Evolutionary conservation across 2,797 vertebrate genomes (phyloP).

Genomic region (Chromis chromis): DNA sequence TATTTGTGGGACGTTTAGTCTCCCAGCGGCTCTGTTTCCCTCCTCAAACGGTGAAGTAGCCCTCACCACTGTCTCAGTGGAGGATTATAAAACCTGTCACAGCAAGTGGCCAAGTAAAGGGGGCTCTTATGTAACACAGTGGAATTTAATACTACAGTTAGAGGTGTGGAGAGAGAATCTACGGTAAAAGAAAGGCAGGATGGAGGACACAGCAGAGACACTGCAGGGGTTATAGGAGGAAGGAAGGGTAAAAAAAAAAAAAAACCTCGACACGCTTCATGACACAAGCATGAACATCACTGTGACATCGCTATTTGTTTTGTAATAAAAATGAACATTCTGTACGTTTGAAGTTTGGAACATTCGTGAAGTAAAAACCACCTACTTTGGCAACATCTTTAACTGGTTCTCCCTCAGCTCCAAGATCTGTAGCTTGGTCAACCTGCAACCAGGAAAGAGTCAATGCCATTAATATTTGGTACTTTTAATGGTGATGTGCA

Average conservation of each 20-base stretch:
- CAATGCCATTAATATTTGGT: background rate
- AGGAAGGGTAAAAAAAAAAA: conserved; percentile 13
- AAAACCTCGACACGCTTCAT: conserved; percentile 7
- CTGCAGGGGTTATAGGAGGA: conserved; percentile 22
- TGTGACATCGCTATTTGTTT: background rate
- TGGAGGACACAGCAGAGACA: conserved; percentile 30
- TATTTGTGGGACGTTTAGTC: conserved; percentile 35
- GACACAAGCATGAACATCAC: conserved; percentile 1
- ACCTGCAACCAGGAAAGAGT: conserved; percentile 77
- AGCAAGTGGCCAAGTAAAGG: conserved; percentile 61
- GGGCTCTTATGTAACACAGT: conserved; percentile 68
- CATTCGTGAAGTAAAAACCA: conserved; percentile 44
- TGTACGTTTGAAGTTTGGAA: background rate
- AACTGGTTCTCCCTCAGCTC: conserved; percentile 99
- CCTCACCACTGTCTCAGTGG: conserved; percentile 45
- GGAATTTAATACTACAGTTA: conserved; percentile 70
- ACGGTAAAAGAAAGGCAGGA: conserved; percentile 7
- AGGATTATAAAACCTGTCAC: conserved; percentile 79
- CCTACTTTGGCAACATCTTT: conserved; percentile 99
- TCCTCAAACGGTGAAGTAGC: conserved; percentile 61
- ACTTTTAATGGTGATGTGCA: background rate
- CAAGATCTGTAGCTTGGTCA: conserved; percentile 97
- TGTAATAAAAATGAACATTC: background rate
- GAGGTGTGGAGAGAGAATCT: conserved; percentile 43
- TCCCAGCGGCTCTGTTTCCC: conserved; percentile 29